Evolutionary conservation across 2,113 vertebrate genomes (phyloP).

Genomic region (Xerus inauris): DNA sequence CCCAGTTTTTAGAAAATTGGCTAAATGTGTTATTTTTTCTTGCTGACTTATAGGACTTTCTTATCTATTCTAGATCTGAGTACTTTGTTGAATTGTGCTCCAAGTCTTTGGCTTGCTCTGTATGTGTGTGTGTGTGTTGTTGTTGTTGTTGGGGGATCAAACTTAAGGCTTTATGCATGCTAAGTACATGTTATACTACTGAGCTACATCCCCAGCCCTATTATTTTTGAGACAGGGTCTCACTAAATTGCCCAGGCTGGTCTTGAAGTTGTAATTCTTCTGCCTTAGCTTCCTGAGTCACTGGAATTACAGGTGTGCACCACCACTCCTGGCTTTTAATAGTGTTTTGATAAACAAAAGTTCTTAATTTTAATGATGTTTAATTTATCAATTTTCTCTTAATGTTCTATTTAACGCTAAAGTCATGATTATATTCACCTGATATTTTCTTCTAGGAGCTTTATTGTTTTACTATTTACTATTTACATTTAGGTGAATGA

Average conservation of each 20-base stretch:
- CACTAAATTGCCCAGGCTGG: not conserved
- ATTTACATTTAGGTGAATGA: slow-evolving; percentile 25
- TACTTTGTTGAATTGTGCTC: no score
- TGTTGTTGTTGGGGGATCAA: no score
- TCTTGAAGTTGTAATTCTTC: not conserved
- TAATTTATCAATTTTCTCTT: not conserved
- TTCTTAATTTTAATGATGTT: not conserved
- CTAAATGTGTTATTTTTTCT: not conserved
- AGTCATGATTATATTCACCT: not conserved
- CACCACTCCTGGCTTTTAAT: not conserved
- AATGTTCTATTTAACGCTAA: not conserved
- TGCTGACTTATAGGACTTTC: not conserved
- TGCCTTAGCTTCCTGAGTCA: not conserved
- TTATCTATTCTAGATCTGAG: no score
- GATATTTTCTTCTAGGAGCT: not conserved
- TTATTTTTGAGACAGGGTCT: no score
- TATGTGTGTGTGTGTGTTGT: no score
- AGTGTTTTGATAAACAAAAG: not conserved
- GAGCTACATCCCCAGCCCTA: no score
- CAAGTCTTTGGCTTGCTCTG: no score
- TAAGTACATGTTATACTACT: no score
- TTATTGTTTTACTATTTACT: not conserved
- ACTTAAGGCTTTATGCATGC: no score
- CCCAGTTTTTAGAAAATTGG: not conserved
- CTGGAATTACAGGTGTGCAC: no score